These are phyloP conservation scores for Sternarchorhynchus goeldii DNA, from an alignment of 2,797 vertebrate species.

Conservation along the genomic window DNA sequence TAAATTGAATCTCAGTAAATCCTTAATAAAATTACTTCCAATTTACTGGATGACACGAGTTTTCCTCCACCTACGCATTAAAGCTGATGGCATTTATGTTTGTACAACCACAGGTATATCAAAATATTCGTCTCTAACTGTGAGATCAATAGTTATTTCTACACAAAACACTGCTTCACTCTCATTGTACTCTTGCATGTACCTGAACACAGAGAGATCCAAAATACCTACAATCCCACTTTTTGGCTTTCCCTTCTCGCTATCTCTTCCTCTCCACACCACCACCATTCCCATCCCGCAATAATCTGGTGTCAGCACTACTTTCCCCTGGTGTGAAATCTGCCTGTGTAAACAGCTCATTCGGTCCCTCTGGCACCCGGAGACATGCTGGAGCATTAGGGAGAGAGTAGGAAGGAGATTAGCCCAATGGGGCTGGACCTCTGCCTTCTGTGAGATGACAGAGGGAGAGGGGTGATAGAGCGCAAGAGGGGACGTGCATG, in stretches of 20 bases:
- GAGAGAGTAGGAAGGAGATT: constrained; percentile 19
- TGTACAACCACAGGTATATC: background rate
- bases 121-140: background rate
- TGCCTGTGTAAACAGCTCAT: constrained; percentile 37
- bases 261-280: background rate
- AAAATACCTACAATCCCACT: background rate
- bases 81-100: background rate
- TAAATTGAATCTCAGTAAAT: constrained; percentile 17
- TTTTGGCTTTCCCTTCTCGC: constrained; percentile 2
- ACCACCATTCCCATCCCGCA: background rate
- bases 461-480: background rate
- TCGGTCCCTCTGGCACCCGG: constrained; percentile 18
- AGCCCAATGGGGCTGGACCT: constrained; percentile 22
- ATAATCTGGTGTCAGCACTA: constrained; percentile 11
- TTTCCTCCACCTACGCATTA: constrained; percentile 5
- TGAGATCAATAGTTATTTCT: background rate
- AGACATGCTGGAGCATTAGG: constrained; percentile 26
- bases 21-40: constrained; percentile 19
- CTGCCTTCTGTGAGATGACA: constrained; percentile 22
- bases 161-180: background rate
- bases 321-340: constrained; percentile 7
- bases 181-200: background rate
- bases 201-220: background rate
- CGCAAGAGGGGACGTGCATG: background rate
- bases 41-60: background rate